A percentile compares a stretch with the other conserved stretches of the same genome.
phyloP scores from a whole-genome alignment of 2,888 invertebrate species.

The Drosophila kuntzei region DNA sequence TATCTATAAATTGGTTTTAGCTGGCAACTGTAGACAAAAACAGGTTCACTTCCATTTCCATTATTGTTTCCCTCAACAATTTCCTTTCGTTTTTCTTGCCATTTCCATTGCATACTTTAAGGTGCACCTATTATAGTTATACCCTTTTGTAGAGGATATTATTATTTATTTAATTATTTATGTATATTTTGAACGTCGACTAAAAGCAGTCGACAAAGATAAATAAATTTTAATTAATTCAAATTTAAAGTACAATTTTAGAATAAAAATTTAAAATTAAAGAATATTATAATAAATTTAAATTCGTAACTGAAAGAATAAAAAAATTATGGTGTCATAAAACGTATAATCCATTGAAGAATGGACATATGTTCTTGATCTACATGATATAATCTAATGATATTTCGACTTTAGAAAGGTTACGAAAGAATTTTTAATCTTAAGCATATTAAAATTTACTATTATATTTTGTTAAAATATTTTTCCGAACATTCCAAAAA shows the following conservation, averaged over 20 bases:
- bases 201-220: too few relatives aligned
- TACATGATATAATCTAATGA: too few relatives aligned
- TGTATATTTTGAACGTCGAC: too few relatives aligned
- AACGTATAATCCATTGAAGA: too few relatives aligned
- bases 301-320: too few relatives aligned
- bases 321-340: too few relatives aligned
- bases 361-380: too few relatives aligned
- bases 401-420: neutral
- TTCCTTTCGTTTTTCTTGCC: neutral
- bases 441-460: neutral
- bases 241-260: too few relatives aligned
- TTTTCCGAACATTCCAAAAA: neutral
- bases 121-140: conserved; percentile 26
- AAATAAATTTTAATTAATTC: too few relatives aligned
- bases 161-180: too few relatives aligned
- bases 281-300: too few relatives aligned
- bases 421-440: neutral
- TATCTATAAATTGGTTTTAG: conserved; percentile 78
- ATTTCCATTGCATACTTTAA: conserved; percentile 65
- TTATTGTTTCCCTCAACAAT: neutral
- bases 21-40: conserved; percentile 33
- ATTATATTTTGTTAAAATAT: neutral
- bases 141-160: neutral
- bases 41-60: conserved; percentile 7
- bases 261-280: too few relatives aligned